phyloP scores from a whole-genome alignment of 2,888 invertebrate species.

The Parochlus steinenii region DNA sequence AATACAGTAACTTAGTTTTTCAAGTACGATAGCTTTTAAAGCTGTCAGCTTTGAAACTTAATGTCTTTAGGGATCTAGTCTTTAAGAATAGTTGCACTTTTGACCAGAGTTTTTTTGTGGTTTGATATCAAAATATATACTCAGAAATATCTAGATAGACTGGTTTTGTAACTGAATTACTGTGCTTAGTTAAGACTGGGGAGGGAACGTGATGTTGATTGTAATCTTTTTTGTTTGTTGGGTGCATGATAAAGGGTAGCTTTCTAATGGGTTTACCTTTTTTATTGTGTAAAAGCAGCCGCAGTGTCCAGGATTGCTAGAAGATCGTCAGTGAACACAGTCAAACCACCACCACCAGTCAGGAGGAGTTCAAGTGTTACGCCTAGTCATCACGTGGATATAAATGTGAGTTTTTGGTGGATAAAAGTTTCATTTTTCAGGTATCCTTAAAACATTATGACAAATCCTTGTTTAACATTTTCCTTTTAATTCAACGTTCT shows the following conservation, averaged over 20 bases:
- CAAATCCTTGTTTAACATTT: conserved; percentile 4
- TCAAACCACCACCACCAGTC: conserved; percentile 68
- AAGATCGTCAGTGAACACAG: conserved; percentile 29
- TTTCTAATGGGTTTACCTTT: conserved; percentile 1
- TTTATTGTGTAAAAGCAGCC: no score
- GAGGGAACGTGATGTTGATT: no score
- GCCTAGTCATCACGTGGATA: conserved; percentile 21
- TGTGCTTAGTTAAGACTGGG: no score
- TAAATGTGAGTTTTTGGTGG: conserved; percentile 8
- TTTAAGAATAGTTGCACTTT: no score
- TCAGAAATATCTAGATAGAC: no score
- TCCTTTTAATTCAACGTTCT: not conserved
- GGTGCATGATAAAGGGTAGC: not conserved
- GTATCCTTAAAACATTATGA: not conserved
- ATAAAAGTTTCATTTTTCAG: not conserved
- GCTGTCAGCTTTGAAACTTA: no score
- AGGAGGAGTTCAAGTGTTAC: conserved; percentile 54
- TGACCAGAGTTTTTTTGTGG: no score
- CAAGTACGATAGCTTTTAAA: no score
- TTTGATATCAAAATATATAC: no score
- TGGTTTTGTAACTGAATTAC: no score
- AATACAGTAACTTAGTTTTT: no score
- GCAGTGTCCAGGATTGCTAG: conserved; percentile 21
- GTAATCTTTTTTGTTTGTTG: conserved; percentile 1
- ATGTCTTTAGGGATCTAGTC: no score